A percentile compares a stretch with the other conserved stretches of the same genome.
Conservation (phyloP, 2,888 invertebrate species). For the Synergus itoensis region DNA sequence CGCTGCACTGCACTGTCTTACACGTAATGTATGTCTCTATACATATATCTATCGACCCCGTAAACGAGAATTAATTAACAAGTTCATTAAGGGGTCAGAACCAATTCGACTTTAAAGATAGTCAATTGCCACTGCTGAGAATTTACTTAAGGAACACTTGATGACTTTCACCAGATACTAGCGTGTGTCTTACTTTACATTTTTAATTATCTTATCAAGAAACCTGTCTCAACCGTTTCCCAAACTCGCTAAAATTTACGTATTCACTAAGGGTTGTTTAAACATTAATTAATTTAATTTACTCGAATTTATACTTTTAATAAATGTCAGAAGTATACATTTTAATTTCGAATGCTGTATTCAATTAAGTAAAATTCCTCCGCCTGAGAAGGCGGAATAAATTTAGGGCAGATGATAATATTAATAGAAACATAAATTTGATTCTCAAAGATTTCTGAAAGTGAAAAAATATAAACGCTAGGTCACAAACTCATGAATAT, state of each 20-base stretch:
- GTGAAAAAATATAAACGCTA: background rate
- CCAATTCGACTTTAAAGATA: constrained; percentile 26
- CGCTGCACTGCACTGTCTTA: background rate
- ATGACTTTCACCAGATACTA: constrained; percentile 38
- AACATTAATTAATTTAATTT: background rate
- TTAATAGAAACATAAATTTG: background rate
- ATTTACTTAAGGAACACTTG: constrained; percentile 24
- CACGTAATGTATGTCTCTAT: background rate
- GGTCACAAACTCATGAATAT: background rate
- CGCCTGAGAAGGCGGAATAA: background rate
- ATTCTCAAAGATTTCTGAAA: background rate
- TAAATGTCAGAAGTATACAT: constrained; percentile 12
- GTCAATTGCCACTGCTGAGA: constrained; percentile 31
- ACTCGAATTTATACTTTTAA: no score
- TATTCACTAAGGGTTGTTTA: background rate
- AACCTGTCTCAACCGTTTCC: constrained; percentile 22
- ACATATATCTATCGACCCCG: constrained; percentile 3
- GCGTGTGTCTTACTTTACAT: constrained; percentile 24
- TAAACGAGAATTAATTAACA: constrained; percentile 35
- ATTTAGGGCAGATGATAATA: background rate
- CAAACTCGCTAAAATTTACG: background rate
- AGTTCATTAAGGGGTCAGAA: constrained; percentile 31
- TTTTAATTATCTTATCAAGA: constrained; percentile 36
- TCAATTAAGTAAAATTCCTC: background rate
- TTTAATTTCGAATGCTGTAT: background rate